Conservation (phyloP, 2,113 vertebrate species). For the Barnardius zonarius region DNA sequence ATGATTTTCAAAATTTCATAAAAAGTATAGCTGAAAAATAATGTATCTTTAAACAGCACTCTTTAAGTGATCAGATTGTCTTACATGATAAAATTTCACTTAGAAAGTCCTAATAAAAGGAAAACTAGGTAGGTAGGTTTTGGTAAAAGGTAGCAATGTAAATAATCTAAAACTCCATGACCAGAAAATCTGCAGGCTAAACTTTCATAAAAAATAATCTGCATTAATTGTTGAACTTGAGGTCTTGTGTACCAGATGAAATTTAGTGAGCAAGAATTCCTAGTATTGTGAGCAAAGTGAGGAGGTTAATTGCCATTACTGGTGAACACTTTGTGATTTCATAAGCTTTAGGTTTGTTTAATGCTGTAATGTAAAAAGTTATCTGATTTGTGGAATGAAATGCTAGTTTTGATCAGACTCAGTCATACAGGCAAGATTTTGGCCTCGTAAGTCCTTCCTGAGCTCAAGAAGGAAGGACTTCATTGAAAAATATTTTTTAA, state of each 20-base stretch:
- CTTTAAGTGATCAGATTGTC: neutral
- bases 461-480: neutral
- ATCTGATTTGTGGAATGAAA: neutral
- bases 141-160: neutral
- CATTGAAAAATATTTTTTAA: neutral
- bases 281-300: neutral
- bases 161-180: neutral
- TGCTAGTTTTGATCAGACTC: neutral
- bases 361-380: neutral
- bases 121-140: neutral
- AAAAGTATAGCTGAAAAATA: neutral
- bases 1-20: neutral
- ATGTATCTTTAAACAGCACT: neutral
- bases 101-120: neutral
- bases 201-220: neutral
- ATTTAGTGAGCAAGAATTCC: neutral
- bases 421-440: neutral
- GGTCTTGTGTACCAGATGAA: neutral
- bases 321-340: neutral
- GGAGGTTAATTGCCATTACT: neutral
- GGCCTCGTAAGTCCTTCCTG: neutral
- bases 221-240: neutral
- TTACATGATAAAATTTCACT: neutral
- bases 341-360: neutral
- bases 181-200: neutral